These are phyloP conservation scores for Todiramphus chloris DNA, from an alignment of 2,113 vertebrate genomes.

Conservation along the genomic window DNA sequence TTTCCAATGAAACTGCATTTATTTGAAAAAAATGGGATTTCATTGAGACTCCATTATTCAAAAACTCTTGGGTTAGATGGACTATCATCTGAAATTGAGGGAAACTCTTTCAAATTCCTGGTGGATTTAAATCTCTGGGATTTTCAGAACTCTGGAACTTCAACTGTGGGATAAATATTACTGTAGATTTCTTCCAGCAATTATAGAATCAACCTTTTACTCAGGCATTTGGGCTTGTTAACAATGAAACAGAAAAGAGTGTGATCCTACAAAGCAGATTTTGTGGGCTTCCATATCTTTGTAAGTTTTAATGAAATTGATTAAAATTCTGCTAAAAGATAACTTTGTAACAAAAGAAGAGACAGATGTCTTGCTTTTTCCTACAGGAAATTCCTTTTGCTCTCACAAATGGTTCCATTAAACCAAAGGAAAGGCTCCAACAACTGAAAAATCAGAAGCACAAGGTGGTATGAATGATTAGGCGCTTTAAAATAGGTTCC, in stretches of 20 bases:
- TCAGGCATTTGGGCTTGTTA: neutral
- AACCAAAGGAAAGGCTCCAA: neutral
- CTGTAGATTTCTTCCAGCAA: neutral
- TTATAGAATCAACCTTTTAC: neutral
- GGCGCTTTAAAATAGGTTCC: neutral
- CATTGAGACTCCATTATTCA: accelerated
- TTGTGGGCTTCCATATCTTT: neutral
- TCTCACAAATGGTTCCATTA: neutral
- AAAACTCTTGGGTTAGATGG: accelerated
- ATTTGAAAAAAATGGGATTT: neutral
- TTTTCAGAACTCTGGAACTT: neutral
- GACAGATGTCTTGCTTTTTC: neutral
- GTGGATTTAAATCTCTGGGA: neutral
- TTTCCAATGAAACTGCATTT: neutral
- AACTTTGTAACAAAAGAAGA: neutral
- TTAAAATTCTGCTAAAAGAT: neutral
- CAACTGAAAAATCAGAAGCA: neutral
- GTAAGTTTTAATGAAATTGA: neutral
- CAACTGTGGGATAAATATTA: accelerated
- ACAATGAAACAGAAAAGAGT: neutral
- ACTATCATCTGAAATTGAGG: neutral
- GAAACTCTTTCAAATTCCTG: neutral
- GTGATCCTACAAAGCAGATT: neutral
- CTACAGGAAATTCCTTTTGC: neutral
- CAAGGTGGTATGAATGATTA: neutral